Conservation (phyloP, 2,888 invertebrate genomes). For the Caenorhabditis japonica region DNA sequence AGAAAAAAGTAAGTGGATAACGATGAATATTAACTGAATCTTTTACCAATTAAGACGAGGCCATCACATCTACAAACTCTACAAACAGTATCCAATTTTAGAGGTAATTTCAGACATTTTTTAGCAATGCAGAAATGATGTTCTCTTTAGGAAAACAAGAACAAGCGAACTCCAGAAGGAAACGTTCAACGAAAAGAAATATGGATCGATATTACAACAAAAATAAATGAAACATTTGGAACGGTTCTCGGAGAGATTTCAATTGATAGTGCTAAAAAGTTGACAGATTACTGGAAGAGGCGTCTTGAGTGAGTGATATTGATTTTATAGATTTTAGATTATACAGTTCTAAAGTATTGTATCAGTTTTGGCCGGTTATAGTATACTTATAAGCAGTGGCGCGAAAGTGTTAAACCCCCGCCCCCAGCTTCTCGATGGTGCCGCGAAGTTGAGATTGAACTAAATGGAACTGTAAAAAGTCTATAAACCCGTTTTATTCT, state of each 20-base stretch:
- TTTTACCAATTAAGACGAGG: neutral
- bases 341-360: constrained; percentile 12
- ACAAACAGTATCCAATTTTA: constrained; percentile 2
- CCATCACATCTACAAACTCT: neutral
- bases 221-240: constrained; percentile 49
- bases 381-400: no score
- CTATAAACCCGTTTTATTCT: no score
- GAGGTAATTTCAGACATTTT: neutral
- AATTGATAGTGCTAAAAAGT: constrained; percentile 43
- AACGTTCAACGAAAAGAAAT: constrained; percentile 41
- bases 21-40: no score
- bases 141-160: neutral
- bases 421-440: no score
- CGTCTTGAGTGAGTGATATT: neutral
- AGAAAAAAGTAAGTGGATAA: no score
- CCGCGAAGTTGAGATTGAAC: no score
- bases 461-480: neutral
- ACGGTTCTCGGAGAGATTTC: constrained; percentile 32
- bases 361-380: no score
- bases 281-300: constrained; percentile 47
- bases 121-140: no score
- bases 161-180: constrained; percentile 8
- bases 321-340: neutral
- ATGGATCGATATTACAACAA: constrained; percentile 41
- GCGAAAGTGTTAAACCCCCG: no score